Base-by-base conservation (phyloP, 2,888 invertebrate species). In the Cartodere bifasciata region DNA sequence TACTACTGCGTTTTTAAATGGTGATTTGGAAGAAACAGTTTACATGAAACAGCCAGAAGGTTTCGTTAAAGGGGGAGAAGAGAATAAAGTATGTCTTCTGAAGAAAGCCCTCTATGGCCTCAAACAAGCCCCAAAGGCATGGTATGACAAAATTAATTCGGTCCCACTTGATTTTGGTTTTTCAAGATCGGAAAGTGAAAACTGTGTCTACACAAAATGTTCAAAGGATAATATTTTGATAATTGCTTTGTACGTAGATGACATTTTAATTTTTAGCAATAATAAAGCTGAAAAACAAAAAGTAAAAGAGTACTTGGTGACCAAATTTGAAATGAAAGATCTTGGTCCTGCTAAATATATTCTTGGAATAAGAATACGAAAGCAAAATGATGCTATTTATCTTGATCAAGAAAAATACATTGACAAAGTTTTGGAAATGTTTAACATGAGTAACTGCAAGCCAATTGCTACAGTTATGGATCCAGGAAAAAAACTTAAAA, bases 51-150 rank as follows among this genome's bases (percentile, higher is more conserved):
- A 23, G 17, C 37, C 35, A 13, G 32, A 32, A 15, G 32, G 32
- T 24, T 24, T 24, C 10, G 11, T 24, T 24, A n/a, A n/a, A n/a
- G n/a, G n/a, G n/a, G n/a, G n/a, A n/a, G n/a, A n/a, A n/a, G n/a
- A n/a, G n/a, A n/a, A n/a, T n/a, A n/a, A n/a, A n/a, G 31, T 13
- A 4, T 55, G 51, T 31, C 43, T 41, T 20, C 37, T 53, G 17
- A 38, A 39, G 4, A 41, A 42, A 29, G 45, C 32, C 4, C 20
- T 36, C n/a, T 36, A 36, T 17, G 36, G 36, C 3, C 30, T 37
- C 2, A 34, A 34, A 31, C 32, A 37, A 16, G 21, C 34, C 4
- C 31, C 37, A 16, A 27, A 26, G 21, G 34, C 34, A 3, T 34
- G 34, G 34, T 16, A 35, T 16, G 11, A 17, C n/a, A 31, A 13